Evolutionary conservation across 2,888 invertebrate genomes (phyloP), one percentile per base, ranked within the genome.

Genomic region (Morpho helenor): DNA sequence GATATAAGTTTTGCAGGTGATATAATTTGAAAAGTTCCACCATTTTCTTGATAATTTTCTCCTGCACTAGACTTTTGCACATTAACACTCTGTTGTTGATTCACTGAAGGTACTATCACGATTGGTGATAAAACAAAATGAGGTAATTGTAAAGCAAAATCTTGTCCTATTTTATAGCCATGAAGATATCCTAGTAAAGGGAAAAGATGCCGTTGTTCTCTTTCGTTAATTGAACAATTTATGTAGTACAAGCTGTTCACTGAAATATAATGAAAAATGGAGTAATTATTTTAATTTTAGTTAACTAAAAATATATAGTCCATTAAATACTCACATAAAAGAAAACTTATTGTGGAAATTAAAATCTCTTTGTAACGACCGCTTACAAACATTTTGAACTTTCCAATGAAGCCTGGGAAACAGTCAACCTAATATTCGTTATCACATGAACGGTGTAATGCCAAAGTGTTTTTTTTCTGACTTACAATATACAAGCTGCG

Each of bases 341-440:
- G 44, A 44, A 64, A 60, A 59, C 57, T 57, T 56, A 56, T 67
- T 49, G 62, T 63, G 39, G 73, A 40, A 58, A 70, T 59, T 66
- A 67, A 45, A 62, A 74, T 47, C 60, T 68, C 52, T 56, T 73
- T 57, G 52, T 72, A 66, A 69, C 76, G 67, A 71, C 71, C 67
- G 63, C 61, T 64, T 68, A 67, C 67, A 68, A 64, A 65, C 84
- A 84, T 84, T 79, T 75, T 83, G 75, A 60, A 53, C 56, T 63
- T 68, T 66, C 67, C 70, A 77, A 73, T 78, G 74, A 67, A 64
- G 54, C 59, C 64, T 63, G 64, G 54, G 59, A 62, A 67, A 66
- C 59, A 50, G 41, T 49, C 51, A 39, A 22, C 53, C 57, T 55
- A 61, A 58, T 61, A 64, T 54, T 56, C 45, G 50, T 66, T 71